These are phyloP conservation scores for Muscina levida DNA, from an alignment of 2,888 invertebrate species.

Conservation along the genomic window DNA sequence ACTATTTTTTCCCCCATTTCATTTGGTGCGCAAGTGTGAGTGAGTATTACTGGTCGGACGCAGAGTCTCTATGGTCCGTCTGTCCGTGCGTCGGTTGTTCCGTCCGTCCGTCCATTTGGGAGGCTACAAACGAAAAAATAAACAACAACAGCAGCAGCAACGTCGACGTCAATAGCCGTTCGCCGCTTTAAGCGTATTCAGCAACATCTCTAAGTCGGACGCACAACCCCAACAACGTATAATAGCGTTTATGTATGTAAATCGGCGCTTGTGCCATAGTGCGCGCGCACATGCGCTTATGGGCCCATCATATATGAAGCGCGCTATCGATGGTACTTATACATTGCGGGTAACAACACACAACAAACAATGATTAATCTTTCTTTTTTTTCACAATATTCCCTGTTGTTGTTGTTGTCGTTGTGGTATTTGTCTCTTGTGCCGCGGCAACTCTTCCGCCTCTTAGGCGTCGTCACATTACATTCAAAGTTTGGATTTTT, in stretches of 20 bases:
- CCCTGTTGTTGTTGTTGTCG: conserved; percentile 36
- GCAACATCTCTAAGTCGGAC: conserved; percentile 17
- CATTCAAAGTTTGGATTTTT: background rate
- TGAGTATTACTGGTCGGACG: conserved; percentile 4
- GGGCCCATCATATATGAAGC: conserved; percentile 52
- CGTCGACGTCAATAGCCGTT: too few relatives aligned
- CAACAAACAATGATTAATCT: conserved; percentile 52
- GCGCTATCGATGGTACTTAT: too few relatives aligned
- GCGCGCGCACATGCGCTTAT: conserved; percentile 47
- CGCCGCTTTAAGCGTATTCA: conserved; percentile 20
- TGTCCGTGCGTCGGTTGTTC: conserved; percentile 28
- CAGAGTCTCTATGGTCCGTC: background rate
- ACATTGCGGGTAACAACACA: background rate
- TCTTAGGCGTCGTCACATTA: conserved; percentile 17
- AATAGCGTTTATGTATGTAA: conserved; percentile 39
- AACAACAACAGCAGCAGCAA: conserved; percentile 38
- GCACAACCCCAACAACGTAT: background rate
- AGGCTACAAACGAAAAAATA: conserved; percentile 5
- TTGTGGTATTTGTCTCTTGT: too few relatives aligned
- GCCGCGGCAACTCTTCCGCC: conserved; percentile 26
- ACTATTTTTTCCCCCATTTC: conserved; percentile 68
- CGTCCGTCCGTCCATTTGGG: too few relatives aligned
- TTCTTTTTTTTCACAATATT: conserved; percentile 29
- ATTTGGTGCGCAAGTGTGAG: background rate
- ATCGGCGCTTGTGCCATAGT: conserved; percentile 34